These are phyloP conservation scores for Drosophila asahinai DNA, from an alignment of 1,140 invertebrate genomes.

Conservation along the genomic window DNA sequence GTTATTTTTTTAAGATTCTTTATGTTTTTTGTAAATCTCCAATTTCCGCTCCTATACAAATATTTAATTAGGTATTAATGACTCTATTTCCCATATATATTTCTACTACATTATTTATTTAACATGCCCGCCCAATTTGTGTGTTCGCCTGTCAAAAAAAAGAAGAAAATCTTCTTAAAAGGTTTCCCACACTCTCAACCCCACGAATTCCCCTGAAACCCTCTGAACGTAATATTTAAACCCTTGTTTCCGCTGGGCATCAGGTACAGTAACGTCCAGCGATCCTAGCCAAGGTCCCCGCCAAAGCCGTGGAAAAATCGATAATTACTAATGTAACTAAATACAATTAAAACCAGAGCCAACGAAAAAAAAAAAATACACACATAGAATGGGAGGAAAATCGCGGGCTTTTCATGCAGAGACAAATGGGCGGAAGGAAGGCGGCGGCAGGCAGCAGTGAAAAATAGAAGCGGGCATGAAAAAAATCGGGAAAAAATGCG, in stretches of 20 bases:
- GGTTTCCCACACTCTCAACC: background rate
- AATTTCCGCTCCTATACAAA: background rate
- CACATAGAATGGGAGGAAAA: conserved; percentile 39
- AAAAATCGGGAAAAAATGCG: conserved; percentile 64
- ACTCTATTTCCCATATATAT: background rate
- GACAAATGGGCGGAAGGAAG: conserved; percentile 75
- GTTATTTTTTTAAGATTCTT: no score
- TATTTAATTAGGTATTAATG: background rate
- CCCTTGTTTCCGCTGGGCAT: conserved; percentile 11
- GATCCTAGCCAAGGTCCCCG: conserved; percentile 28
- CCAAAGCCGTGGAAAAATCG: conserved; percentile 55
- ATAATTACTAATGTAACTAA: conserved; percentile 81
- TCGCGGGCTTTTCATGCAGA: conserved; percentile 50
- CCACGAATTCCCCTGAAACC: conserved; percentile 3
- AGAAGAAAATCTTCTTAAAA: conserved; percentile 8
- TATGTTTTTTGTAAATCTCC: no score
- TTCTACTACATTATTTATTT: conserved; percentile 5
- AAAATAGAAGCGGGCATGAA: conserved; percentile 33
- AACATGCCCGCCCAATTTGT: conserved; percentile 1
- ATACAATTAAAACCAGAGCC: conserved; percentile 73
- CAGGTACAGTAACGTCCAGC: conserved; percentile 26
- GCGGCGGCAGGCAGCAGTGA: conserved; percentile 28
- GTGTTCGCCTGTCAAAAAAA: background rate
- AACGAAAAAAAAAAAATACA: conserved; percentile 31
- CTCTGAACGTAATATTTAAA: conserved; percentile 1